Base-by-base conservation (phyloP, 1,140 invertebrate genomes). In the Triops longicaudatus region DNA sequence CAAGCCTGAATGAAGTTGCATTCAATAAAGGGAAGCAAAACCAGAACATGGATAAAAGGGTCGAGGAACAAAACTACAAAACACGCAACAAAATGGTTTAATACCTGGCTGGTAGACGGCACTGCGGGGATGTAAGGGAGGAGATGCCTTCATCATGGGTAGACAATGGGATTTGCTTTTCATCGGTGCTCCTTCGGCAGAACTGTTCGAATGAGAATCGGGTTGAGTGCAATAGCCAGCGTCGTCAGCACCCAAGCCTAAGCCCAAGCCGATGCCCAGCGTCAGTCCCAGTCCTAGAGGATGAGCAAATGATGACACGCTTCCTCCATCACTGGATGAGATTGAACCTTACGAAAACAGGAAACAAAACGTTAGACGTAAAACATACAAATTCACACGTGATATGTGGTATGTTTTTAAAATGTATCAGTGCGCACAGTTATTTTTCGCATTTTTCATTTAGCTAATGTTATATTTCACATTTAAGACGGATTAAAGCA, bases 201-300 rank as follows among this genome's bases (percentile, higher is more conserved):
- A 89, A 84, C 88, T 89, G 81, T 87, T 88, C 12, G 50, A 43
- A 81, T 90, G 88, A 81, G 89, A 87, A 86, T 91, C 90, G 82
- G 89, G 89, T 82, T 92, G 91, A 63, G 91, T 92, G 78, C 91
- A 92, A 83, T 92, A 91, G 81, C 92, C 93, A 81, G 92, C 94
- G 86, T 95, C 86, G 14, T 83, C 84, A 75, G 86, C 86, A 6
- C 63, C 77, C 74, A 82, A 81, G 26, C 80, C 78, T 11, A 81
- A 81, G 26, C 82, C 81, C 72, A 81, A 78, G 44, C 78, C 77
- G 50, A 77, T 76, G 72, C 79, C 80, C 26, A 81, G 78, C n/a
- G 43, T 79, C 27, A 80, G 78, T 72, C 78, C 75, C 74, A 79
- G 78, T 31, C 77, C 79, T 37, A 78, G 42, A 37, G 72, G 73